Evolutionary conservation across 2,888 invertebrate species (phyloP).

Genomic region (Drosophila rellima): DNA sequence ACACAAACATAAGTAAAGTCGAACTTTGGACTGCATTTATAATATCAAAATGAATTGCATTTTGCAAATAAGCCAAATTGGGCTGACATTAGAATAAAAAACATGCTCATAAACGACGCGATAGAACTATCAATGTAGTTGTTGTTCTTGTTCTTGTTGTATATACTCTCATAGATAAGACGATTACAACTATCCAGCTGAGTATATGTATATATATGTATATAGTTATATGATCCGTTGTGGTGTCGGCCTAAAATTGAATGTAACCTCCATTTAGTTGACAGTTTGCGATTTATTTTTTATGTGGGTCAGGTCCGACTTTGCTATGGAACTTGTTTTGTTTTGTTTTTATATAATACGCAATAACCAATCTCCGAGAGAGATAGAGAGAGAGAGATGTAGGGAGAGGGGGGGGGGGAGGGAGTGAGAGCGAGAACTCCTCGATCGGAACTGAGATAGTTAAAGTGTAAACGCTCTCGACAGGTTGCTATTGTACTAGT

Average conservation of each 20-base stretch:
- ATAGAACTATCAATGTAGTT: constrained; percentile 1
- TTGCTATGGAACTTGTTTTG: constrained; percentile 13
- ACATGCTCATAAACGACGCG: constrained; percentile 3
- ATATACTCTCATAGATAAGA: not conserved
- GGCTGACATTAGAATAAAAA: not conserved
- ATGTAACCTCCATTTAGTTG: constrained; percentile 6
- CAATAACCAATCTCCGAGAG: not conserved
- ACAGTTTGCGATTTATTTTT: constrained; percentile 6
- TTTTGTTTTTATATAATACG: constrained; percentile 11
- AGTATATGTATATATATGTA: not conserved
- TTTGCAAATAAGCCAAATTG: not conserved
- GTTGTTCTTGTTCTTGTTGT: not conserved
- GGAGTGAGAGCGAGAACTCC: not conserved
- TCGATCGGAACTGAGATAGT: not conserved
- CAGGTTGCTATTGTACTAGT: constrained; percentile 23
- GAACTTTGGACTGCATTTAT: constrained; percentile 11
- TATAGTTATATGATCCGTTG: constrained; percentile 9
- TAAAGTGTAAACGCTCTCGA: constrained; percentile 6
- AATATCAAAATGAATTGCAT: not conserved
- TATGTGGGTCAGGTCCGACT: constrained; percentile 23
- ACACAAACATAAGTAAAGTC: too few species aligned
- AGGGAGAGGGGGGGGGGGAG: not conserved
- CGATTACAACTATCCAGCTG: not conserved
- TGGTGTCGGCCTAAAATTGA: not conserved
- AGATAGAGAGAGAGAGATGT: not conserved